Evolutionary conservation across 1,140 invertebrate species (phyloP).

Genomic region (Brachionus calyciflorus): DNA sequence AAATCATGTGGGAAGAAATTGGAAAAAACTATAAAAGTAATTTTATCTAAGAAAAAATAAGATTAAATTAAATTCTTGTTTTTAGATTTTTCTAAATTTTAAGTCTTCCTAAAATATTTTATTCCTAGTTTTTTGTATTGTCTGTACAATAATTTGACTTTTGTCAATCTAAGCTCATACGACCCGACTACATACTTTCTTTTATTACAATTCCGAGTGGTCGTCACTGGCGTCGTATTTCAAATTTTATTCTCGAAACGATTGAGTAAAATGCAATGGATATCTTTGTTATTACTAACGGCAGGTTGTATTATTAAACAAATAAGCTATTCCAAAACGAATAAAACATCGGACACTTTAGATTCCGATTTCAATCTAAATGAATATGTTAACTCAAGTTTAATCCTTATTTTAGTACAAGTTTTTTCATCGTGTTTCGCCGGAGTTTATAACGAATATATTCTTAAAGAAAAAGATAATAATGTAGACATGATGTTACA

Average conservation of each 20-base stretch:
- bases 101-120: slow-evolving; percentile 79
- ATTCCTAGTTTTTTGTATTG: slow-evolving; percentile 86
- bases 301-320: slow-evolving; percentile 88
- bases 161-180: slow-evolving; percentile 81
- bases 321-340: slow-evolving; percentile 65
- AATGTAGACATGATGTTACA: slow-evolving; percentile 85
- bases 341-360: background rate
- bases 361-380: background rate
- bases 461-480: slow-evolving; percentile 75
- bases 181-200: slow-evolving; percentile 92
- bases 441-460: slow-evolving; percentile 91
- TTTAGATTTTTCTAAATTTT: slow-evolving; percentile 1
- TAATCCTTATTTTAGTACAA: slow-evolving; percentile 66
- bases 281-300: slow-evolving; percentile 79
- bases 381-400: background rate
- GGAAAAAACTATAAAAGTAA: slow-evolving; percentile 47
- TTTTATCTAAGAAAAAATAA: background rate
- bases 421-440: slow-evolving; percentile 87
- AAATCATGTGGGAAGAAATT: background rate
- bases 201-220: slow-evolving; percentile 84
- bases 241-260: slow-evolving; percentile 84
- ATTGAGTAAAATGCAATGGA: slow-evolving; percentile 79
- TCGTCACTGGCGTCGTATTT: slow-evolving; percentile 85
- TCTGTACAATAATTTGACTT: slow-evolving; percentile 89
- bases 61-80: no score